Conservation (phyloP, 2,797 vertebrate species). For the Takifugu ocellatus region DNA sequence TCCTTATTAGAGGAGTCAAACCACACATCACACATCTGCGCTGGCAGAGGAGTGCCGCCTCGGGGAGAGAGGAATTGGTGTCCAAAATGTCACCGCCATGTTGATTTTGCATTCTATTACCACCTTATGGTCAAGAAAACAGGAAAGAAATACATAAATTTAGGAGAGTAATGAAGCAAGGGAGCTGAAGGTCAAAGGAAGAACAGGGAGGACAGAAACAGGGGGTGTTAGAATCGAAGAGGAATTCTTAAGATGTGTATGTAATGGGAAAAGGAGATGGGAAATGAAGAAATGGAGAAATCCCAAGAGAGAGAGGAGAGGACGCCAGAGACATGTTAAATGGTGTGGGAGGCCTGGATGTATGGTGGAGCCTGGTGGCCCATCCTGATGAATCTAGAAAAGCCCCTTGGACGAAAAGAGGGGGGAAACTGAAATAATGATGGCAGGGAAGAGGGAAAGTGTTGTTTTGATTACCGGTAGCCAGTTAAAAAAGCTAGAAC, state of each 20-base stretch:
- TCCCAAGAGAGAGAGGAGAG: slow-evolving; percentile 41
- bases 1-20: slow-evolving; percentile 55
- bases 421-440: slow-evolving; percentile 16
- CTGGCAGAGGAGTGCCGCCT: slow-evolving; percentile 34
- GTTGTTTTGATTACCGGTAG: background rate
- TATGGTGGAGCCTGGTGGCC: slow-evolving; percentile 28
- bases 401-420: slow-evolving; percentile 6
- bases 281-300: slow-evolving; percentile 46
- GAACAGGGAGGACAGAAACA: slow-evolving; percentile 10
- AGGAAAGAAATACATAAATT: slow-evolving; percentile 26
- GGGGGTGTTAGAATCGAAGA: slow-evolving; percentile 21
- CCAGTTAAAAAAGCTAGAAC: background rate
- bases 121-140: slow-evolving; percentile 34
- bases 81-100: slow-evolving; percentile 58
- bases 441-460: background rate
- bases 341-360: slow-evolving; percentile 39
- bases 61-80: background rate
- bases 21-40: slow-evolving; percentile 50
- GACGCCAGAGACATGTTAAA: slow-evolving; percentile 51
- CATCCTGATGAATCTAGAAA: slow-evolving; percentile 49
- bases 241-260: slow-evolving; percentile 56
- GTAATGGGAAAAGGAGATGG: slow-evolving; percentile 39
- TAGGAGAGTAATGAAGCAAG: slow-evolving; percentile 42
- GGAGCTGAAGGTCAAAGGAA: slow-evolving; percentile 56
- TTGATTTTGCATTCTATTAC: slow-evolving; percentile 62